Evolutionary conservation across 2,797 vertebrate genomes (phyloP).

Genomic region (Catostomus latipinnis): DNA sequence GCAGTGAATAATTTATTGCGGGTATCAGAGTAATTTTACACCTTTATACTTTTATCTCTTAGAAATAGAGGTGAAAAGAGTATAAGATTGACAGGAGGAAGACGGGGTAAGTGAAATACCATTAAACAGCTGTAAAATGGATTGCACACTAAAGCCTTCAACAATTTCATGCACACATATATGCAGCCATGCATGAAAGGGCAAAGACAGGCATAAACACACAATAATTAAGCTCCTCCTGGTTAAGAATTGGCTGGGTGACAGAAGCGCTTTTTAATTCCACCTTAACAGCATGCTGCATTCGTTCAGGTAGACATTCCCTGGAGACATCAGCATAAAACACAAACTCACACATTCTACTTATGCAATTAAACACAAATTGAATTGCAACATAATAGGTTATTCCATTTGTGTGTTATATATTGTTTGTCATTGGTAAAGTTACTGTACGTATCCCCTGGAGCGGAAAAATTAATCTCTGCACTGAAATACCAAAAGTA

Average conservation of each 20-base stretch:
- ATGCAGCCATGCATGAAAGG: constrained; percentile 25
- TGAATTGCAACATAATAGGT: constrained; percentile 33
- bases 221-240: constrained; percentile 38
- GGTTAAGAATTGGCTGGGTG: constrained; percentile 31
- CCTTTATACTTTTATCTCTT: constrained; percentile 18
- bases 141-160: constrained; percentile 36
- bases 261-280: constrained; percentile 50
- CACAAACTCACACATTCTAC: constrained; percentile 27
- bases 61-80: constrained; percentile 30
- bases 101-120: constrained; percentile 5
- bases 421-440: constrained; percentile 50
- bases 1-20: constrained; percentile 20
- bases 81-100: constrained; percentile 13
- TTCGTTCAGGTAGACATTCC: constrained; percentile 39
- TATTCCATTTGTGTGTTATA: constrained; percentile 49
- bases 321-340: constrained; percentile 28
- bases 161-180: constrained; percentile 26
- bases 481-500: not conserved
- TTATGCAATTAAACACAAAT: constrained; percentile 40
- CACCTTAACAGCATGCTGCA: constrained; percentile 25
- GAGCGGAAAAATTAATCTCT: too few species aligned
- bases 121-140: constrained; percentile 49
- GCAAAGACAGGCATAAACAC: constrained; percentile 33
- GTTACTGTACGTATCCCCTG: not conserved
- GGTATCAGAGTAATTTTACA: constrained; percentile 23